Percentiles rank a stretch among this genome's conserved stretches.
These are phyloP conservation scores for Anaspis maculata DNA, from an alignment of 2,888 invertebrate genomes.

Conservation along the genomic window DNA sequence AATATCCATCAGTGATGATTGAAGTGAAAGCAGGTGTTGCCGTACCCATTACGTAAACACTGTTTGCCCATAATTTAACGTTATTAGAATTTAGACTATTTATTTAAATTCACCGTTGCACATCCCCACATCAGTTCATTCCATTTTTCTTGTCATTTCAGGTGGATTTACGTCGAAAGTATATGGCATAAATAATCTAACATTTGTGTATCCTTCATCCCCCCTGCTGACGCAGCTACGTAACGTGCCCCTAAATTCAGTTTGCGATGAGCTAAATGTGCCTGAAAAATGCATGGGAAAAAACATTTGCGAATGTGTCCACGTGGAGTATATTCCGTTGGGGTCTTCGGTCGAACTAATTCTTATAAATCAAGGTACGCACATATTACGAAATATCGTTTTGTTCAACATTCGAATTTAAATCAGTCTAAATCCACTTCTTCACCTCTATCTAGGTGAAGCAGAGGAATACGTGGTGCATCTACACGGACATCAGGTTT, in stretches of 20 bases:
- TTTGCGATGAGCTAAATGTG: constrained; percentile 43
- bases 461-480: constrained; percentile 63
- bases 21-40: not conserved
- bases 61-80: too few relatives aligned
- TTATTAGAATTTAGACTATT: too few relatives aligned
- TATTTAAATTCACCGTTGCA: too few relatives aligned
- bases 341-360: constrained; percentile 65
- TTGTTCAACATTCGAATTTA: not conserved
- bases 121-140: too few relatives aligned
- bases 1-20: not conserved
- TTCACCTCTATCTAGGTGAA: constrained; percentile 53
- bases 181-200: constrained; percentile 56
- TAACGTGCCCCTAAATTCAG: constrained; percentile 48
- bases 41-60: too few relatives aligned
- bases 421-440: not conserved
- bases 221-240: constrained; percentile 66
- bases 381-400: not conserved
- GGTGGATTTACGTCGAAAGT: constrained; percentile 19
- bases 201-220: constrained; percentile 67
- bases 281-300: constrained; percentile 34
- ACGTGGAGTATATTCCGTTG: constrained; percentile 58
- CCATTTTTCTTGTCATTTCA: too few relatives aligned
- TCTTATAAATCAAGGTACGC: constrained; percentile 64
- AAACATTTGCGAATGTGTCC: constrained; percentile 61
- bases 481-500: constrained; percentile 67